phyloP scores from a whole-genome alignment of 2,888 invertebrate species.

The Hyles lineata region DNA sequence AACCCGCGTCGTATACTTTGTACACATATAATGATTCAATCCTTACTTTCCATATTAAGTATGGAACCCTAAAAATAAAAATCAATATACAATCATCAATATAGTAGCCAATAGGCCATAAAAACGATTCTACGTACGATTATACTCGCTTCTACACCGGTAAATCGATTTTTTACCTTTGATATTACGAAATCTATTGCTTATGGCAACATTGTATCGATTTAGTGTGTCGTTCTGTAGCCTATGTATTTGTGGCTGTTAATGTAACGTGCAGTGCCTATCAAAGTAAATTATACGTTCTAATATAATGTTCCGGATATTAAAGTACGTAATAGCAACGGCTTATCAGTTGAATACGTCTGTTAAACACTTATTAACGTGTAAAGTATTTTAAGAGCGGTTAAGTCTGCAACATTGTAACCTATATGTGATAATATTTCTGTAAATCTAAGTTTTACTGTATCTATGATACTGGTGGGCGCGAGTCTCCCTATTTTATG shows the following conservation, averaged over 20 bases:
- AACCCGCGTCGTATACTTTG: neutral
- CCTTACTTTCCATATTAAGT: slow-evolving; percentile 35
- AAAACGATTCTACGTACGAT: slow-evolving; percentile 68
- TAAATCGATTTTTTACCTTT: slow-evolving; percentile 68
- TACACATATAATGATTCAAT: slow-evolving; percentile 6
- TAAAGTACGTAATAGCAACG: too few relatives aligned
- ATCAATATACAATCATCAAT: slow-evolving; percentile 60
- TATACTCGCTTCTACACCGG: slow-evolving; percentile 64
- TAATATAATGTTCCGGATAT: slow-evolving; percentile 5
- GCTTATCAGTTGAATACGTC: too few relatives aligned
- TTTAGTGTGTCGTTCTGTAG: slow-evolving; percentile 50
- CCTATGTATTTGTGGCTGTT: slow-evolving; percentile 2
- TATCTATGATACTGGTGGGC: too few relatives aligned
- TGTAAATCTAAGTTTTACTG: too few relatives aligned
- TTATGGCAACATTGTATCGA: slow-evolving; percentile 67
- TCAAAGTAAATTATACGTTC: slow-evolving; percentile 1
- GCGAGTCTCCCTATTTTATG: too few relatives aligned
- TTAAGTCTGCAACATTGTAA: too few relatives aligned
- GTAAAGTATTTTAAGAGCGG: too few relatives aligned
- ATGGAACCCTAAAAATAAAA: slow-evolving; percentile 52
- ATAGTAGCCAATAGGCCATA: slow-evolving; percentile 68
- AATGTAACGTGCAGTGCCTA: neutral
- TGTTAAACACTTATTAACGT: too few relatives aligned
- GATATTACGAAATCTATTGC: slow-evolving; percentile 69
- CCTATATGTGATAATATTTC: too few relatives aligned